These are phyloP conservation scores for Lithophane socia DNA, from an alignment of 2,888 invertebrate genomes.

Conservation along the genomic window DNA sequence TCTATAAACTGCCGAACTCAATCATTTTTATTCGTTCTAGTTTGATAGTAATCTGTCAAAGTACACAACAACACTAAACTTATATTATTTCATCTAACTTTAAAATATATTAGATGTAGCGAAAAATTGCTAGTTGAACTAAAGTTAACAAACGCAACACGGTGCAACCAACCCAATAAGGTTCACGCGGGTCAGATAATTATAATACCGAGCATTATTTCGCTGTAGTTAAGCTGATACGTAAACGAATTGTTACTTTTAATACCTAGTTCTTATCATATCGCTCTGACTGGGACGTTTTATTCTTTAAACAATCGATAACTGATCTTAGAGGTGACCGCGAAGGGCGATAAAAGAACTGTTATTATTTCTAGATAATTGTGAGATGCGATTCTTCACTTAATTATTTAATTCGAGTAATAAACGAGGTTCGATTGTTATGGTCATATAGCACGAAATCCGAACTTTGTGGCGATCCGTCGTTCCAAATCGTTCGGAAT, in stretches of 20 bases:
- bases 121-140: slow-evolving; percentile 14
- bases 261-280: slow-evolving; percentile 72
- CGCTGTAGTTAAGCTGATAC: slow-evolving; percentile 72
- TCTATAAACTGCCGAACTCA: not conserved
- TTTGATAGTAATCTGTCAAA: not conserved
- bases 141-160: slow-evolving; percentile 28
- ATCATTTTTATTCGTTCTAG: not conserved
- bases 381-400: slow-evolving; percentile 74
- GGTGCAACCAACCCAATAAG: slow-evolving; percentile 62
- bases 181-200: slow-evolving; percentile 79
- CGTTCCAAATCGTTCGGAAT: slow-evolving; percentile 71
- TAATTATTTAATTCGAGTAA: slow-evolving; percentile 78
- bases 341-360: slow-evolving; percentile 55
- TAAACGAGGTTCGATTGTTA: slow-evolving; percentile 81
- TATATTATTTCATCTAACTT: not conserved
- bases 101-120: not conserved
- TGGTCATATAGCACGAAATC: slow-evolving; percentile 82
- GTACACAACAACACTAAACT: not conserved
- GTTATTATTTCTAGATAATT: slow-evolving; percentile 67
- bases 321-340: slow-evolving; percentile 62
- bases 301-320: slow-evolving; percentile 62
- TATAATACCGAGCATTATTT: slow-evolving; percentile 76
- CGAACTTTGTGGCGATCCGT: slow-evolving; percentile 70
- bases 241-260: slow-evolving; percentile 75
- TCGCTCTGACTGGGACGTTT: slow-evolving; percentile 42